Evolutionary conservation across 1,140 invertebrate species (phyloP).

Genomic region (Aethina tumida): DNA sequence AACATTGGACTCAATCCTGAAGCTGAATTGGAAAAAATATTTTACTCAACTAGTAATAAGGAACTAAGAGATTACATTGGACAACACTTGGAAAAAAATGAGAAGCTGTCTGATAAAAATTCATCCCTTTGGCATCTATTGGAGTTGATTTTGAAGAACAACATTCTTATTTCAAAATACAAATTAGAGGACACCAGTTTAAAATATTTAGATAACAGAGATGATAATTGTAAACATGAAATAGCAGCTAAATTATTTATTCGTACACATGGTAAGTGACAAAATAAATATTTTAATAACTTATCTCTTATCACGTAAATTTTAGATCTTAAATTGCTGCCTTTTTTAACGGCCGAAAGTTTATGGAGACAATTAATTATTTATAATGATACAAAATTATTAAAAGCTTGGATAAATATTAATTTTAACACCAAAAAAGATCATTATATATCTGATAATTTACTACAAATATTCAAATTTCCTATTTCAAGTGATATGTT

Average conservation of each 20-base stretch:
- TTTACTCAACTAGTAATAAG: constrained; percentile 40
- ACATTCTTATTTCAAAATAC: constrained; percentile 13
- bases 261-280: constrained; percentile 41
- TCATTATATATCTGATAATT: constrained; percentile 35
- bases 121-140: constrained; percentile 47
- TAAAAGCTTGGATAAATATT: constrained; percentile 43
- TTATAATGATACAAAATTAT: constrained; percentile 39
- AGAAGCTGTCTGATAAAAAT: constrained; percentile 38
- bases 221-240: constrained; percentile 40
- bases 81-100: constrained; percentile 42
- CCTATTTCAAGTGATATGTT: constrained; percentile 50
- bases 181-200: constrained; percentile 20
- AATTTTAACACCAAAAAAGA: constrained; percentile 38
- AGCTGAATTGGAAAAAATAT: constrained; percentile 44
- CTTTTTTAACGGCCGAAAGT: constrained; percentile 38
- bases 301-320: constrained; percentile 18
- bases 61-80: constrained; percentile 48
- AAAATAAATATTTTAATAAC: not conserved
- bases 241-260: constrained; percentile 44
- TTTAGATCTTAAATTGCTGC: constrained; percentile 41
- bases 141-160: constrained; percentile 41
- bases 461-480: constrained; percentile 42
- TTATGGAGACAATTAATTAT: constrained; percentile 43
- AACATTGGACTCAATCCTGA: constrained; percentile 48
- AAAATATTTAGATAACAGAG: constrained; percentile 35